phyloP scores from a whole-genome alignment of 2,797 vertebrate genomes.

The Lagodon rhomboides region DNA sequence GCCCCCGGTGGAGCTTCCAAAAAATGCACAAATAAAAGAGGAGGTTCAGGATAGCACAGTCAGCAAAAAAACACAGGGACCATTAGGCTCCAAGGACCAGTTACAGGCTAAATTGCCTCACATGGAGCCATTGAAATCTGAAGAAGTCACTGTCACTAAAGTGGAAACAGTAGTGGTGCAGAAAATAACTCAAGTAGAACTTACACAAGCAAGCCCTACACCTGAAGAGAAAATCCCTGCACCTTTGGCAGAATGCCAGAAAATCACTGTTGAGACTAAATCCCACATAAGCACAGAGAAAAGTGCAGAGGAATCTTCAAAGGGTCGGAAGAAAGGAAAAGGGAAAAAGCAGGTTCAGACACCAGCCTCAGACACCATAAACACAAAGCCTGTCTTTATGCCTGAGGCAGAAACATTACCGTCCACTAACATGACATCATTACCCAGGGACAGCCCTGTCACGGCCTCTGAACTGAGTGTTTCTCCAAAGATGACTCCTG shows the following conservation, averaged over 20 bases:
- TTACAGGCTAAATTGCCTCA: slow-evolving; percentile 27
- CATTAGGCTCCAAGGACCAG: slow-evolving; percentile 27
- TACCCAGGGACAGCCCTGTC: slow-evolving; percentile 46
- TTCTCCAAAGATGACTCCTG: slow-evolving; percentile 73
- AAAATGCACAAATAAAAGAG: slow-evolving; percentile 50
- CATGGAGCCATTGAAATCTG: slow-evolving; percentile 48
- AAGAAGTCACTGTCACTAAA: slow-evolving; percentile 48
- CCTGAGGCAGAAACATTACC: slow-evolving; percentile 53
- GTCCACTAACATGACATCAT: slow-evolving; percentile 55
- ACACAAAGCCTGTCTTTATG: slow-evolving; percentile 50
- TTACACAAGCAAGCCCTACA: slow-evolving; percentile 42
- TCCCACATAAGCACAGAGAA: slow-evolving; percentile 35
- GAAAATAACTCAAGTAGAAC: slow-evolving; percentile 54
- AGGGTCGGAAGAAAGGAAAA: slow-evolving; percentile 77
- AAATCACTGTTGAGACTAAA: slow-evolving; percentile 53
- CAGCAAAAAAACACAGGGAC: slow-evolving; percentile 46
- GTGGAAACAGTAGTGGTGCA: slow-evolving; percentile 70
- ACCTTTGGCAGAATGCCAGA: slow-evolving; percentile 41
- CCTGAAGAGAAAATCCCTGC: slow-evolving; percentile 44
- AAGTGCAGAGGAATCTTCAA: slow-evolving; percentile 64
- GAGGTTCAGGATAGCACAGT: slow-evolving; percentile 41
- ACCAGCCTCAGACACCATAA: slow-evolving; percentile 42
- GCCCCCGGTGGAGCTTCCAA: slow-evolving; percentile 46
- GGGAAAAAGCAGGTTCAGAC: slow-evolving; percentile 74
- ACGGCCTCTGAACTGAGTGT: slow-evolving; percentile 57